Evolutionary conservation across 2,113 vertebrate species (phyloP).

Genomic region (Plecotus auritus): DNA sequence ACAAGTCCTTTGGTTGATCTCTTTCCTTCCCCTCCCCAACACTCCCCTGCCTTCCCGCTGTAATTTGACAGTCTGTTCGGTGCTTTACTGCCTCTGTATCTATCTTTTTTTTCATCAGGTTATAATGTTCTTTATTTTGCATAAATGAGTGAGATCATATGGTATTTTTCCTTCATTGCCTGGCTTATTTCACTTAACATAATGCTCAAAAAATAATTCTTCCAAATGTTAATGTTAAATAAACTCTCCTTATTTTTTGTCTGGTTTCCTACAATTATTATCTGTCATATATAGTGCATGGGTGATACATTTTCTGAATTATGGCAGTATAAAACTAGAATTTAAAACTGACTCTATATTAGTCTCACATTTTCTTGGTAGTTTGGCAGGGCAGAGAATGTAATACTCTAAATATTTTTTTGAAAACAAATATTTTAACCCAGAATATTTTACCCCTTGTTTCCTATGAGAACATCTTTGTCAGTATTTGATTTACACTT

Average conservation of each 20-base stretch:
- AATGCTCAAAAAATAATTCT: background rate
- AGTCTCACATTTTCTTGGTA: constrained; percentile 5
- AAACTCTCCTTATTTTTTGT: background rate
- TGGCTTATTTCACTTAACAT: no score
- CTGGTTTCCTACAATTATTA: background rate
- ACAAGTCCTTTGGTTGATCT: no score
- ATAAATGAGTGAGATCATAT: no score
- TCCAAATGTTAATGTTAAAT: background rate
- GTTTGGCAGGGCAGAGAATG: background rate
- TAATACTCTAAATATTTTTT: background rate
- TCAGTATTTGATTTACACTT: background rate
- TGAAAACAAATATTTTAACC: background rate
- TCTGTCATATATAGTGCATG: background rate
- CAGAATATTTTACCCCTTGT: background rate
- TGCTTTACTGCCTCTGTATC: no score
- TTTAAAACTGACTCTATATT: background rate
- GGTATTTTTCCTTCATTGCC: no score
- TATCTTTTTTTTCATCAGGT: no score
- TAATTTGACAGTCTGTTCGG: no score
- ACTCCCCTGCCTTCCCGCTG: no score
- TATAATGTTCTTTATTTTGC: no score
- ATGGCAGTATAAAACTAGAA: background rate
- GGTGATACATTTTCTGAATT: background rate
- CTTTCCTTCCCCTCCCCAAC: no score
- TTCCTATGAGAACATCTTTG: background rate